Base-by-base conservation (phyloP, 2,888 invertebrate genomes). In the Lithophane socia region DNA sequence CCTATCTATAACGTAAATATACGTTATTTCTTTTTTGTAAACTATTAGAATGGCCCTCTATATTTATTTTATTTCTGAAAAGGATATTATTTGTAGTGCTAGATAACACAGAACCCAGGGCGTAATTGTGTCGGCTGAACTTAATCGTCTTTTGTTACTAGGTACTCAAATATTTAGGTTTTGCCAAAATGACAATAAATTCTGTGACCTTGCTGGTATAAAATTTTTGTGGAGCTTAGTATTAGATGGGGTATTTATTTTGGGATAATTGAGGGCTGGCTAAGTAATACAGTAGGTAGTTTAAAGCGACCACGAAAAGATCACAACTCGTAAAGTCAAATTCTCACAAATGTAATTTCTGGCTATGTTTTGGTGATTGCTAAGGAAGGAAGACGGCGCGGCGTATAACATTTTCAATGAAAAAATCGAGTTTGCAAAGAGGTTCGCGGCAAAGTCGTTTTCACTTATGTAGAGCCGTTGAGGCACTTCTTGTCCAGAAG, bases 141-240 rank as follows among this genome's bases (percentile, higher is more conserved):
- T 60, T 61, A 37, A 64, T 56, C 47, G 58, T 49, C 73, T 84
- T 76, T 83, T 80, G 81, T 84, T 83, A 70, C 47, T 72, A 29
- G 29, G 29, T 29, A 37, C 37, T 75, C 72, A 70, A 80, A 80
- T 84, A 80, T 84, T 73, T 73, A 72, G 70, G 42, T 75, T 73
- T 73, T n/a, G 52, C n/a, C 52, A 49, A 67, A 74, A 60, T 64
- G 29, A 52, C 65, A 80, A 54, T 70, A 65, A 58, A 71, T 68
- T 67, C 21, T 24, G 29, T 67, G 74, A 74, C 58, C 73, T 70
- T 68, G 54, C 10, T 47, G 47, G 52, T 77, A 52, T 58, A 68
- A 21, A 64, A 13, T 44, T n/a, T 61, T 63, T 70, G 44, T 63
- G 3, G n/a, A 60, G n/a, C 13, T 65, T 72, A 67, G 44, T 52